Evolutionary conservation across 2,113 vertebrate species (phyloP), one percentile per base, ranked within the genome.

Genomic region (Halcyon senegalensis): DNA sequence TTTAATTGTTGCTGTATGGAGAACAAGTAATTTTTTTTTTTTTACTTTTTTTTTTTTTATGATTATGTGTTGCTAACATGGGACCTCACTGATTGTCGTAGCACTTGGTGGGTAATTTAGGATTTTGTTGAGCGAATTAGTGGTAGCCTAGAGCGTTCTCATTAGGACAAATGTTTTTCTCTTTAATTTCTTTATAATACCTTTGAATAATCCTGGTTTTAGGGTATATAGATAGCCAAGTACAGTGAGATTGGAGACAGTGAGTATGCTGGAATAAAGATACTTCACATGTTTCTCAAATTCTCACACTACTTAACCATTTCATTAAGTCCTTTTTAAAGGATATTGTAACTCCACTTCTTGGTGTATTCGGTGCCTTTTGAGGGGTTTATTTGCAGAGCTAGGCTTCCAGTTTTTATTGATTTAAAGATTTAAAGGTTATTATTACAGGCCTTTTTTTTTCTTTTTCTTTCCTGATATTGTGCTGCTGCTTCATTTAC

Each of bases 351-450:
- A 70, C 94, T 96, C 82, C 58, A 63, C 11, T 18, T 93, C 92
- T 76, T 88, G 85, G 44, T 59, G 97, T 92, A 89, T 95, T 96
- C 97, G 86, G 87, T 96, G 94, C 97, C 84, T 94, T 97, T 94
- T 89, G 35, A 93, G 55, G 55, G 76, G 55, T 94, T 97, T 96
- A 85, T 97, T 96, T 97, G 86, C 95, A 95, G 95, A 97, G 93
- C 59, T 80, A 92, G 95, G 91, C 93, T 97, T 97, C 97, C 87
- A 17, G 55, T 16, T 98, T 95, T 97, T 96, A 89, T 93, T 95
- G 89, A 85, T 79, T 64, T 95, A 84, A 96, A 95, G 64, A 86
- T 90, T 95, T 90, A 95, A 96, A 95, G 67, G 53, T 81, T 84
- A 60, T 81, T 84, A 55, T 95, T 89, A 73, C 60, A 73, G 62